Base-by-base conservation (phyloP, 2,797 vertebrate genomes). In the Phataginus tetradactyla region DNA sequence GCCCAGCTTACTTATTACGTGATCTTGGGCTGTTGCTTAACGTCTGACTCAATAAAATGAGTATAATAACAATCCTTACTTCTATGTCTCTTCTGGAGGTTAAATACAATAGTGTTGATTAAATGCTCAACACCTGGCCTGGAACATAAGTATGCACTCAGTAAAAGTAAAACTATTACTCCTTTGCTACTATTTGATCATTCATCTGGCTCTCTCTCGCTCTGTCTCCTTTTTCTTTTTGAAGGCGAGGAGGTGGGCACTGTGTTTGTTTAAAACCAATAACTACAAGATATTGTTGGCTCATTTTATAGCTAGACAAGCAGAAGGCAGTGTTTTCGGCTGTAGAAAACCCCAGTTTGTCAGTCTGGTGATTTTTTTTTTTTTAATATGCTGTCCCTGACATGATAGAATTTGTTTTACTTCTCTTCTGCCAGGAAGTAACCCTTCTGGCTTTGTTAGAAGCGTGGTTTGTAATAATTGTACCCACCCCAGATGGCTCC, bases 401-500 rank as follows among this genome's bases (percentile, higher is more conserved):
- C 98, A 96, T 91, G 95, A 49, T 2, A 25, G 32, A 96, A 90
- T 97, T 98, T 94, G 90, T 97, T 98, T 97, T 72, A 39, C 84
- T 96, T 96, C 80, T 97, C 90, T 95, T 95, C 89, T 96, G 94
- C 90, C 75, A 97, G 77, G 98, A 98, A 97, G 97, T 98, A 98
- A 90, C 98, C 98, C 98, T 98, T 98, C 98, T 98, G 98, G 98
- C 98, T 98, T 98, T 98, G 98, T 98, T 98, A 98, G 98, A 98
- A 98, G 97, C 95, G 86, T 96, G 98, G 98, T 98, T 98, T 98
- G 98, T 98, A 98, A 98, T 98, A 98, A 98, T 98, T 98, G 98
- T 98, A 98, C 98, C 98, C 98, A 98, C 98, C 98, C 98, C 99
- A 99, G 98, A 99, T 99, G 99, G 98, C 98, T 98, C 98, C 98